Base-by-base conservation (phyloP, 2,888 invertebrate species). In the Drosophila nigricruria region DNA sequence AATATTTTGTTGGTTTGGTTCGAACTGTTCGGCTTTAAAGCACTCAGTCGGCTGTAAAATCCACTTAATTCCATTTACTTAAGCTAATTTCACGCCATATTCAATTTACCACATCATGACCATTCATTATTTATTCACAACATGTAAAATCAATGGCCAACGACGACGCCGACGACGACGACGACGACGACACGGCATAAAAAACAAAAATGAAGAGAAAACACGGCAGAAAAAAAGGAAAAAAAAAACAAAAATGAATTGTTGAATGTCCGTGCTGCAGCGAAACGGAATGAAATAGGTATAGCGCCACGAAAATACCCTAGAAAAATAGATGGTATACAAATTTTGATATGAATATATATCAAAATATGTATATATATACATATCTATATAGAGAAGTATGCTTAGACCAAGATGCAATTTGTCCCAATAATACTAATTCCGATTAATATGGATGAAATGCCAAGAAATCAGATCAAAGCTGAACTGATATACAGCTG, bases 21-120 rank as follows among this genome's bases (percentile, higher is more conserved):
- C n/a, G 27, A 34, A 14, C 5, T 18, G 45, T 6, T 9, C 12
- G 53, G 36, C 47, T 56, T 58, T 58, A 43, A 77, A 61, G 66
- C 45, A 57, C 43, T 43, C 86, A 75, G 62, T 79, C 82, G 83
- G 62, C 88, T 82, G 90, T 90, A 77, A 91, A 91, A 91, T 91
- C 89, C 85, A 79, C 86, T 90, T 91, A 91, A 90, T 91, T 91
- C 85, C 89, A 89, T 91, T 91, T 87, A 90, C 85, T 91, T 90
- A 90, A 86, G 91, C 85, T 88, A 91, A 91, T 91, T 91, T 91
- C 82, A 90, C 87, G 90, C 91, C 91, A 85, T 91, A 90, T 89
- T 88, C 90, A 91, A 90, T 91, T 90, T 90, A 85, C 88, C 84
- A 85, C 83, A 89, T 77, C 91, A 88, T 90, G 90, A 77, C 63